Evolutionary conservation across 2,113 vertebrate species (phyloP).

Genomic region (Sebastes schlegelii): DNA sequence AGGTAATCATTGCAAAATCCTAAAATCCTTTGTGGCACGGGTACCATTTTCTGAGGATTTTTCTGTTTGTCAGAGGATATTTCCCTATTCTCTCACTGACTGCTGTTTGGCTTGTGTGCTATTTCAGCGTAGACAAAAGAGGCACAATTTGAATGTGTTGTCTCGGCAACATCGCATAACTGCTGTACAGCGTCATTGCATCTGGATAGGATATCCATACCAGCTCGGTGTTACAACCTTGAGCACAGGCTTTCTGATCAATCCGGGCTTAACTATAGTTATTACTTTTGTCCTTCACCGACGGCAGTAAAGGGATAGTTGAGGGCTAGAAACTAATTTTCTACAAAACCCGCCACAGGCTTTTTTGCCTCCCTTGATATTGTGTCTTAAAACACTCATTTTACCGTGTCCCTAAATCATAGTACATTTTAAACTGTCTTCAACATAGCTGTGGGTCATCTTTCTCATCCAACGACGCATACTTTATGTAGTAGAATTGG

Average conservation of each 20-base stretch:
- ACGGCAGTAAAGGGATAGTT: background rate
- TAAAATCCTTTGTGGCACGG: slow-evolving; percentile 23
- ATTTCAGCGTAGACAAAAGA: slow-evolving; percentile 3
- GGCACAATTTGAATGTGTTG: slow-evolving; percentile 25
- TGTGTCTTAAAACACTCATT: slow-evolving; percentile 17
- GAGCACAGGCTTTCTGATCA: slow-evolving; percentile 31
- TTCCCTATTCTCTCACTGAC: slow-evolving; percentile 16
- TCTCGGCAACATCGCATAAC: slow-evolving; percentile 30
- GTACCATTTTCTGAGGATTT: slow-evolving; percentile 30
- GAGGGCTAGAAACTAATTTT: slow-evolving; percentile 7
- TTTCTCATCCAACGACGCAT: background rate
- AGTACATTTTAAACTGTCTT: slow-evolving; percentile 17
- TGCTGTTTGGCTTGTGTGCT: slow-evolving; percentile 8
- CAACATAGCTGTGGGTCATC: slow-evolving; percentile 24
- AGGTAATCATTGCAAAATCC: slow-evolving; percentile 42
- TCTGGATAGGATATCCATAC: slow-evolving; percentile 49
- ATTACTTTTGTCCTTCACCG: slow-evolving; percentile 44
- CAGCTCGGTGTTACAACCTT: slow-evolving; percentile 41
- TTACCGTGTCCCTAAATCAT: slow-evolving; percentile 24
- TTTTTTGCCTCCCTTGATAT: slow-evolving; percentile 6
- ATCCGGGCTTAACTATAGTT: slow-evolving; percentile 39
- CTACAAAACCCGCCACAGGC: slow-evolving; percentile 23
- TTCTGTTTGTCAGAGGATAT: slow-evolving; percentile 18
- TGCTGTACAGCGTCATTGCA: slow-evolving; percentile 24
- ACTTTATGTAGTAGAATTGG: background rate